phyloP scores from a whole-genome alignment of 2,888 invertebrate species.

The Erpobdella octoculata region DNA sequence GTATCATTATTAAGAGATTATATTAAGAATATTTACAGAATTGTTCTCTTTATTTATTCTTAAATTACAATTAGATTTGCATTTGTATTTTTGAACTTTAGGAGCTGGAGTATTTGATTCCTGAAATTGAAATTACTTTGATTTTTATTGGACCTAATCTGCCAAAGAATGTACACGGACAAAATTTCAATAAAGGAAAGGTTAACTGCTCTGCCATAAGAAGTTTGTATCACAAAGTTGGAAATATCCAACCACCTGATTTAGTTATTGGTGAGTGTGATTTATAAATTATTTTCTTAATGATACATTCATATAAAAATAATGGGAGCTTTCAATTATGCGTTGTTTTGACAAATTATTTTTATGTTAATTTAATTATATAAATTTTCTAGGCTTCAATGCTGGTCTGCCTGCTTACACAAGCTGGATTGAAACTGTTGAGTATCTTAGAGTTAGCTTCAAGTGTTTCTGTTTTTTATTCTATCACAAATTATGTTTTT shows the following conservation, averaged over 20 bases:
- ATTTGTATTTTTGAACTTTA: not conserved
- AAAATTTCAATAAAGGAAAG: not conserved
- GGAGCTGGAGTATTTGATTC: not conserved
- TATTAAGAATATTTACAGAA: too few species aligned
- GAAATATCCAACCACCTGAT: not conserved
- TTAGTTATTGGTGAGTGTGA: not conserved
- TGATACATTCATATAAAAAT: too few species aligned
- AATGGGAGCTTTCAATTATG: too few species aligned
- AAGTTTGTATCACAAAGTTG: not conserved
- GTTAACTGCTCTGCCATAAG: not conserved
- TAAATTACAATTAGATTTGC: too few species aligned
- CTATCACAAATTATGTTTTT: too few species aligned
- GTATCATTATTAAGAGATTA: too few species aligned
- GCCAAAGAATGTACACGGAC: not conserved
- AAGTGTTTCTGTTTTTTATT: too few species aligned
- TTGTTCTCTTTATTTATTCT: too few species aligned
- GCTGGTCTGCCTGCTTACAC: slow-evolving; percentile 1
- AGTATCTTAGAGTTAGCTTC: not conserved
- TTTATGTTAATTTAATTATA: not conserved
- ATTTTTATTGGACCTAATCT: not conserved
- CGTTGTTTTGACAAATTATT: too few species aligned
- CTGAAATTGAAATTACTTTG: not conserved
- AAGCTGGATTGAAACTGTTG: not conserved
- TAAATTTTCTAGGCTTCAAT: not conserved
- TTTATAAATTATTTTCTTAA: not conserved